Percentiles rank a stretch among this genome's conserved stretches.
Conservation (phyloP, 1,140 invertebrate genomes). For the Plutomurus gul region DNA sequence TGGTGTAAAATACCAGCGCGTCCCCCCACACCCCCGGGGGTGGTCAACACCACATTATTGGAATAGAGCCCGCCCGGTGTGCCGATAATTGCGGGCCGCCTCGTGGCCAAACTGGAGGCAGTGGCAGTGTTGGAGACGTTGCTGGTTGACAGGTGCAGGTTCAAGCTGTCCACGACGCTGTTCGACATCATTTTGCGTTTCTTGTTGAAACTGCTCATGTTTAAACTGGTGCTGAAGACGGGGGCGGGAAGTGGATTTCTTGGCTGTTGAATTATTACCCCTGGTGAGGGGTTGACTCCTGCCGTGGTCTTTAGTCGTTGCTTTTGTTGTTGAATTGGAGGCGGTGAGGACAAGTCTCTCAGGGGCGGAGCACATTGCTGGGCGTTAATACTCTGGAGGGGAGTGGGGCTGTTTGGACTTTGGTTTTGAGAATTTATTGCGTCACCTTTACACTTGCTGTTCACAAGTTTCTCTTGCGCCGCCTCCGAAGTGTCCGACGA, state of each 20-base stretch:
- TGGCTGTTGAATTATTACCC: constrained; percentile 4
- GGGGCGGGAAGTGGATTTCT: constrained; percentile 42
- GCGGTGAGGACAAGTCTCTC: background rate
- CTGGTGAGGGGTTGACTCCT: constrained; percentile 1
- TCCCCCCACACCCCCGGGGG: background rate
- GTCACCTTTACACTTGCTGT: background rate
- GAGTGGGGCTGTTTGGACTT: background rate
- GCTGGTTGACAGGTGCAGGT: constrained; percentile 31
- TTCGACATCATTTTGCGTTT: constrained; percentile 34
- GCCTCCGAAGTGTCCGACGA: background rate
- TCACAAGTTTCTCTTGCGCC: background rate
- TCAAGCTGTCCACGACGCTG: constrained; percentile 35
- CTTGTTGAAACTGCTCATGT: constrained; percentile 35
- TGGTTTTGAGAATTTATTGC: constrained; percentile 2
- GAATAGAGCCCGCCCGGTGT: constrained; percentile 4
- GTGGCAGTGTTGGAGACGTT: constrained; percentile 6
- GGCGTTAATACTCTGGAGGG: background rate
- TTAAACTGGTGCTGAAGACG: constrained; percentile 48
- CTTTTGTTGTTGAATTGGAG: constrained; percentile 14
- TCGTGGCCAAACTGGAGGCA: constrained; percentile 34
- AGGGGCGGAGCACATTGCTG: background rate
- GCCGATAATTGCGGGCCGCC: constrained; percentile 26
- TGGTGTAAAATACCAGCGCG: constrained; percentile 24
- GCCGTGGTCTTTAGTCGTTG: background rate
- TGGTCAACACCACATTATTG: background rate